Percentiles rank a stretch among this genome's conserved stretches.
Evolutionary conservation across 2,888 invertebrate species (phyloP).

Genomic region (Trichacis sp.): DNA sequence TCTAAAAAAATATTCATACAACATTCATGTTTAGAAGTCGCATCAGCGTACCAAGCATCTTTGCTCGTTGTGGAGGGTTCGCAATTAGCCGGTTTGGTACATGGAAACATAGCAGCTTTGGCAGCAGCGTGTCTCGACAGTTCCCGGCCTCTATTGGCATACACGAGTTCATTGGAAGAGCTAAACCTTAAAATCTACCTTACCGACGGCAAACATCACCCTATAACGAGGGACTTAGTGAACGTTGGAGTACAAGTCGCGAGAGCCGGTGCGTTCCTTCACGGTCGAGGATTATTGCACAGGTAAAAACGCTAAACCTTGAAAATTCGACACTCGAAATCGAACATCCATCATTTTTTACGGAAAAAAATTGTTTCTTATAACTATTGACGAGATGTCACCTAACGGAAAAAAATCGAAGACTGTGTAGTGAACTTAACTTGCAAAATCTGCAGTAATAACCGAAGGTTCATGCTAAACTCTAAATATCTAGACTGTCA

Average conservation of each 20-base stretch:
- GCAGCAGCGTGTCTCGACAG: slow-evolving; percentile 75
- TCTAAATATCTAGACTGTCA: too few relatives aligned
- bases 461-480: too few relatives aligned
- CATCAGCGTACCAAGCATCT: slow-evolving; percentile 79
- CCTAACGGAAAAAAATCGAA: too few relatives aligned
- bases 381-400: too few relatives aligned
- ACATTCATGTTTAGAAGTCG: slow-evolving; percentile 78
- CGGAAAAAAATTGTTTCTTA: too few relatives aligned
- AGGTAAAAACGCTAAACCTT: too few relatives aligned
- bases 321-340: too few relatives aligned
- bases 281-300: slow-evolving; percentile 88
- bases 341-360: too few relatives aligned
- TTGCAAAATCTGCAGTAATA: too few relatives aligned
- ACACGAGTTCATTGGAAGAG: slow-evolving; percentile 72
- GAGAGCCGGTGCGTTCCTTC: slow-evolving; percentile 88
- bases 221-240: slow-evolving; percentile 83
- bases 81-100: slow-evolving; percentile 78
- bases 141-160: slow-evolving; percentile 77
- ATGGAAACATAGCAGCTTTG: slow-evolving; percentile 79
- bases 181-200: slow-evolving; percentile 65
- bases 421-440: too few relatives aligned
- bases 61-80: slow-evolving; percentile 80
- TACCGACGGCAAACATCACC: slow-evolving; percentile 66
- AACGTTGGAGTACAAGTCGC: slow-evolving; percentile 88
- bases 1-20: too few relatives aligned